Evolutionary conservation across 2,113 vertebrate species (phyloP), one percentile per base, ranked within the genome.

Genomic region (Rissa tridactyla): DNA sequence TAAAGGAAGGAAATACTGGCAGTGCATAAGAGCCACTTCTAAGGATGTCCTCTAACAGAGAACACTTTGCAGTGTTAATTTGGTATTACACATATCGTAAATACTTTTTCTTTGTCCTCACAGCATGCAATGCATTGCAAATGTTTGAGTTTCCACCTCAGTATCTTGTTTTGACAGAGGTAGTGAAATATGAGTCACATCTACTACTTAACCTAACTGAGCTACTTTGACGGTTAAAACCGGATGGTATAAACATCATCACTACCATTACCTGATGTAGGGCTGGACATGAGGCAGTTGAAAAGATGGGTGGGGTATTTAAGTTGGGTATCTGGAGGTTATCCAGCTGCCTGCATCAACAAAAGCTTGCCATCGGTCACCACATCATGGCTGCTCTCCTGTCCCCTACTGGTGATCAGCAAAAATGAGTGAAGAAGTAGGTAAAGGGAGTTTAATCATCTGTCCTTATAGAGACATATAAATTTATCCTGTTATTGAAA

Each of bases 321-420:
- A 18, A 51, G 9, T 2, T 66, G 60, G 27, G 13, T 70, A 57
- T 54, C 18, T 73, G 55, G 30, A 71, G 30, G 26, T 52, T 68
- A 64, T 32, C 11, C 40, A 62, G 23, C 34, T 92, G 27, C 25
- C 75, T 23, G 19, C 40, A 89, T n/a, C 70, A 46, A 78, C 38
- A 60, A 73, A 69, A 94, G 5, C 13, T 22, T 80, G 22, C 8
- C 30, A 55, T 14, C 0, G 0, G 29, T 55, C n/a, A 80, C 16
- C 20, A 17, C 5, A 51, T 5, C 52, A 36, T 12, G 21, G n/a
- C 62, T 81, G 22, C 13, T 71, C n/a, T 71, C 79, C 42, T 51
- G 47, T 51, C 22, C 17, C n/a, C 58, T 51, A 47, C 32, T 55
- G 19, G 11, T 51, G 57, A n/a, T 19, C 47, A 72, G 7, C 27